phyloP scores from a whole-genome alignment of 2,113 vertebrate species.

The Anoplopoma fimbria region DNA sequence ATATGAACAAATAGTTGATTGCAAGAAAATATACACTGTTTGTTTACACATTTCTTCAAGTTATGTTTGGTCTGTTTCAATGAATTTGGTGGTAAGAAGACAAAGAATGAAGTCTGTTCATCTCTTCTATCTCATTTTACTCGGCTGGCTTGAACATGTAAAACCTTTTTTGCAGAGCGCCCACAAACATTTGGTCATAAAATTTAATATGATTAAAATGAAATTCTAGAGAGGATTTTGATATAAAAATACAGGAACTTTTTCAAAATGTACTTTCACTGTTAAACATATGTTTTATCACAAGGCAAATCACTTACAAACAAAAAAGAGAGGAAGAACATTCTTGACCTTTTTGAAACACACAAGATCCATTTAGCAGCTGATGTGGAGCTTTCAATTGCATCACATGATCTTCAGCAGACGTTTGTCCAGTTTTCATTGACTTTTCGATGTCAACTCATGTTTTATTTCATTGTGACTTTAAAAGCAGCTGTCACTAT shows the following conservation, averaged over 20 bases:
- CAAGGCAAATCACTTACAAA: not conserved
- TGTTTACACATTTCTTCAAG: no score
- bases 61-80: no score
- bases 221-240: not conserved
- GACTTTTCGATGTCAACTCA: not conserved
- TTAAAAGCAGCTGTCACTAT: not conserved
- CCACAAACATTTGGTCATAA: not conserved
- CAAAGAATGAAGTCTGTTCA: no score
- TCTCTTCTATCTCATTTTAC: no score
- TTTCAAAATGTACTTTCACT: not conserved
- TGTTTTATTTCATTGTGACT: slow-evolving; percentile 32
- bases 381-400: not conserved
- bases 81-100: no score
- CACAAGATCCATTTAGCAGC: not conserved
- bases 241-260: not conserved
- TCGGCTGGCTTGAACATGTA: no score
- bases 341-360: not conserved
- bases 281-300: not conserved
- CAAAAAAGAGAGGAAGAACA: no score
- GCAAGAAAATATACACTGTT: no score
- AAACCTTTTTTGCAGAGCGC: not conserved
- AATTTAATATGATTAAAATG: not conserved
- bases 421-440: not conserved
- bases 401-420: not conserved
- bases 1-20: not conserved